A percentile compares a stretch with the other conserved stretches of the same genome.
These are phyloP conservation scores for Chinchilla lanigera DNA, from an alignment of 2,113 vertebrate genomes.

Conservation along the genomic window DNA sequence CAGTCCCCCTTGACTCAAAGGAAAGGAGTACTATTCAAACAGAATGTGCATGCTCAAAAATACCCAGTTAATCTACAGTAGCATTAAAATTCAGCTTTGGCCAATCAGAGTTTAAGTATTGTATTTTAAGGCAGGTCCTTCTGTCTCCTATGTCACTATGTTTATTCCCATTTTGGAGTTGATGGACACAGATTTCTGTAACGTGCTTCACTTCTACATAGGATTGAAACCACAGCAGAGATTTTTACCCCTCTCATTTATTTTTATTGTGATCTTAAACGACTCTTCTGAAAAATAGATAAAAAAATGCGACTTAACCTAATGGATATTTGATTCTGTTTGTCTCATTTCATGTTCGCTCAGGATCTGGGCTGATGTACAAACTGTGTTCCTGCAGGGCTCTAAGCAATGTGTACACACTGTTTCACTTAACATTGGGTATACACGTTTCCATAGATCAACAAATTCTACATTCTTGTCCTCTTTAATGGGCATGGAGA, in stretches of 20 bases:
- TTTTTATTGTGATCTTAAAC: conserved; percentile 54
- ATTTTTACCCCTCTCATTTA: not conserved
- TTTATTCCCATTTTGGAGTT: conserved; percentile 40
- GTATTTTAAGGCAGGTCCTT: conserved; percentile 15
- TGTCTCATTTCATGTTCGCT: conserved; percentile 33
- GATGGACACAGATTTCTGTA: conserved; percentile 38
- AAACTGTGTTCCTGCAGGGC: not conserved
- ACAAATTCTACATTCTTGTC: conserved; percentile 51
- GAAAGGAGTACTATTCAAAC: not conserved
- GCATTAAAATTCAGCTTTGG: conserved; percentile 73
- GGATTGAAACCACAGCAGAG: not conserved
- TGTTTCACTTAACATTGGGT: conserved; percentile 40
- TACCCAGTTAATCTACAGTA: conserved; percentile 37
- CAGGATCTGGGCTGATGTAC: conserved; percentile 20
- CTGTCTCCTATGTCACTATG: not conserved
- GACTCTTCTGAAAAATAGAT: not conserved
- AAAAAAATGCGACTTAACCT: not conserved
- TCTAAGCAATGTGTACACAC: conserved; percentile 18
- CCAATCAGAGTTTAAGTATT: not conserved
- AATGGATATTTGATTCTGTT: conserved; percentile 48
- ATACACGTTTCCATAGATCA: conserved; percentile 53
- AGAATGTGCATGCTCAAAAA: not conserved
- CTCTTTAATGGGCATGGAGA: conserved; percentile 35
- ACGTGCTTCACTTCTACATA: not conserved
- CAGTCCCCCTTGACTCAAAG: conserved; percentile 10